Base-by-base conservation (phyloP, 1,140 invertebrate species). In the Pachypsylla venusta region DNA sequence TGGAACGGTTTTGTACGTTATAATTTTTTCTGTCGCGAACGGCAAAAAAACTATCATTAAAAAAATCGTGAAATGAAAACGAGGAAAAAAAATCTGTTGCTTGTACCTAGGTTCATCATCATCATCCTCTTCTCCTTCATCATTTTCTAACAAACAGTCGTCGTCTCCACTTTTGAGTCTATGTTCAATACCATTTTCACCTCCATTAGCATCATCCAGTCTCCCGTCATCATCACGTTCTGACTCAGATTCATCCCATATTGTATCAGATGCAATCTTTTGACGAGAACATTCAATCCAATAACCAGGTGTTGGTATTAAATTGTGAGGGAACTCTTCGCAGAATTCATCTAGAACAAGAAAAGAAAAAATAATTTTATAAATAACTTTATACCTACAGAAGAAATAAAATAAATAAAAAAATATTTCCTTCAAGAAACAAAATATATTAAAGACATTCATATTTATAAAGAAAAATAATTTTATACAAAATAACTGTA, bases 201-300 rank as follows among this genome's bases (percentile, higher is more conserved):
- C 63, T 25, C 62, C 65, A 24, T 58, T 61, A 16, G 58, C 62
- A 22, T 61, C 63, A 5, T 61, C 58, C 26, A 48, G 53, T 2
- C 64, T 61, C 12, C 83, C 81, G 13, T 78, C 69, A 61, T 77
- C 70, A 67, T 87, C 85, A 56, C 84, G 81, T 65, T 88, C 87
- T 3, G 85, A 88, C 65, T 89, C 87, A 19, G 81, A 85, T 67
- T 90, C 87, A 66, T 90, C 87, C 85, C 86, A 89, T 57, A 89
- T 86, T 20, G 83, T 86, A 68, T 87, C 84, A 1, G 84, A 78
- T 7, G 82, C 77, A 59, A 89, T 89, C 73, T 90, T 89, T 70
- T 90, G 88, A 25, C 88, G 76, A 0, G 88, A 91, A 70, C 91
- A 95, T 71, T 95, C 91, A 66, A 94, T 90, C 91, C 91, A 95